Evolutionary conservation across 2,888 invertebrate genomes (phyloP), one percentile per base, ranked within the genome.

Genomic region (Rhagonycha lutea): DNA sequence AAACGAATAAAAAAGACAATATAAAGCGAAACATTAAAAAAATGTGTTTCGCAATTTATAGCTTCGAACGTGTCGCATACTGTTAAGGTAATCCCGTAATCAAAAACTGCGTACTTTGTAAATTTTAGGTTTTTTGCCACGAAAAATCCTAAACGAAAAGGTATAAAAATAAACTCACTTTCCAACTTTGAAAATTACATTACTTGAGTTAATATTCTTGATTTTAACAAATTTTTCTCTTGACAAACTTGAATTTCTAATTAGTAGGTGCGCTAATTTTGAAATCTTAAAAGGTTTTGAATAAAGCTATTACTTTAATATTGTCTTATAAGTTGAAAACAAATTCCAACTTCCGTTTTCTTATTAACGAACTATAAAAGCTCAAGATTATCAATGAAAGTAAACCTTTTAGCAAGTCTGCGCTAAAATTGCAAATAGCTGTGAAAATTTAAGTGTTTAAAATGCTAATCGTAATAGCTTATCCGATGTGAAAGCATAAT

Each of bases 401-500:
- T 47, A 47, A 47, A 47, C 47, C 47, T 47, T 47, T 47, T 47
- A 47, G 47, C 47, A 61, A 26, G 60, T 70, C 61, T 7, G n/a
- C 18, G 61, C 61, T 61, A 61, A 70, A 70, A 26, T 60, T 61
- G 29, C 26, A 26, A 61, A 26, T 26, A 70, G 70, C 63, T 65
- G 14, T 61, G 61, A 70, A 68, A 72, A 74, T 65, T 74, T 68
- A 68, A 71, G 68, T 68, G 61, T 68, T 68, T 28, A 68, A 62
- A 75, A 68, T 68, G 75, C 32, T 71, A 71, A 71, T 74, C 70
- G 70, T 61, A 70, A 69, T 70, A 60, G 69, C 70, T 69, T 70
- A 70, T 75, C 71, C 75, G 32, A 68, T 70, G 72, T 67, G 61
- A 70, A 70, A 61, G 72, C 69, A 72, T 76, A 76, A 76, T 76